Percentiles rank a stretch among this genome's conserved stretches.
phyloP scores from a whole-genome alignment of 2,888 invertebrate species.

The Diarsia mendica region DNA sequence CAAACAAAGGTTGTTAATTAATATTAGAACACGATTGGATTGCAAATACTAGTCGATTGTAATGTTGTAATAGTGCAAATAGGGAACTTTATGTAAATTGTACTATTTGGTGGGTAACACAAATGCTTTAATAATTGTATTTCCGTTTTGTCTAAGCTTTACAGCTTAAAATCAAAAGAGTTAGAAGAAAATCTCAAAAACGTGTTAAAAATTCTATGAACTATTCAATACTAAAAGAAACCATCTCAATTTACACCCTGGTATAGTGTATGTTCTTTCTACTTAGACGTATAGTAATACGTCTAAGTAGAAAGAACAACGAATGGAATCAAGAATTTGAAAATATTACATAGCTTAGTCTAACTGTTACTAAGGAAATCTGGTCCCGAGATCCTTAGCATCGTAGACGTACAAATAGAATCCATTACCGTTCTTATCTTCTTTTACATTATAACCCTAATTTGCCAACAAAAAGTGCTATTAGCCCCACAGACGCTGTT shows the following conservation, averaged over 20 bases:
- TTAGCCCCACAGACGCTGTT: slow-evolving; percentile 6
- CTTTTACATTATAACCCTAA: slow-evolving; percentile 14
- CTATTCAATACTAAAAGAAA: neutral
- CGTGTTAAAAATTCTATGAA: neutral
- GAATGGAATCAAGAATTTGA: neutral
- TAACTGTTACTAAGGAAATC: neutral
- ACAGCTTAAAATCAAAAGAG: neutral
- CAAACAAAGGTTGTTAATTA: slow-evolving; percentile 56
- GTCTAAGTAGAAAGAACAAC: neutral
- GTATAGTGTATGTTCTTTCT: too few species aligned
- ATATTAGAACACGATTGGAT: slow-evolving; percentile 55
- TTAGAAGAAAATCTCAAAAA: neutral
- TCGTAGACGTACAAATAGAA: neutral
- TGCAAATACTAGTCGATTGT: slow-evolving; percentile 36
- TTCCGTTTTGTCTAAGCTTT: neutral
- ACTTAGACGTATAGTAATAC: too few species aligned
- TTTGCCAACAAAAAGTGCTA: slow-evolving; percentile 20
- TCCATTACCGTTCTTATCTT: slow-evolving; percentile 19
- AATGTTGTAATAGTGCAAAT: slow-evolving; percentile 9
- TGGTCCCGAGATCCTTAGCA: neutral
- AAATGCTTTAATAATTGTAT: neutral
- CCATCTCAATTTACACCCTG: neutral
- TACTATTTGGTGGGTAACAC: neutral
- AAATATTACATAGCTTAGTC: neutral
- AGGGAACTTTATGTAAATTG: neutral